A percentile compares a stretch with the other conserved stretches of the same genome.
phyloP scores from a whole-genome alignment of 2,113 vertebrate species.

The Oncorhynchus tshawytscha region DNA sequence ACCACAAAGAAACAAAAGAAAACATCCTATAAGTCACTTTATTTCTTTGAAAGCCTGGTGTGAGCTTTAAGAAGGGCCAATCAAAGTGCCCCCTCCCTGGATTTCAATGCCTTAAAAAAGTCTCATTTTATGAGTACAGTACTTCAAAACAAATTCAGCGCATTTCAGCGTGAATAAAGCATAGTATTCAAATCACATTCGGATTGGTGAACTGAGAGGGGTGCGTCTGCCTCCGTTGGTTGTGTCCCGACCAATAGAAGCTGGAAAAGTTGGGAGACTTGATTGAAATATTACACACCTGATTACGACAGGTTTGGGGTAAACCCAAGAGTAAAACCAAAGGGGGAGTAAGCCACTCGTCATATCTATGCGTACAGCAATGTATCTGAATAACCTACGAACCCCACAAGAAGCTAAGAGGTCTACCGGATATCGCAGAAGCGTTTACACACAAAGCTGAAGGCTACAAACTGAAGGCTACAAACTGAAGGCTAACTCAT shows the following conservation, averaged over 20 bases:
- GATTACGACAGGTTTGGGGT: too few species aligned
- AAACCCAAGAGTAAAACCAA: too few species aligned
- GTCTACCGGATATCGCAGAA: slow-evolving; percentile 46
- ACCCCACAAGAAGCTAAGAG: slow-evolving; percentile 43
- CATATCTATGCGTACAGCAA: background rate
- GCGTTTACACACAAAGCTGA: slow-evolving; percentile 48
- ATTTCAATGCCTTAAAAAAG: slow-evolving; percentile 69
- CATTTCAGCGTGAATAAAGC: slow-evolving; percentile 62
- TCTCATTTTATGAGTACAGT: slow-evolving; percentile 80
- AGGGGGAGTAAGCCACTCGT: background rate
- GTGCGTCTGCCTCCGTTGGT: background rate
- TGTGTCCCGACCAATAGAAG: slow-evolving; percentile 23
- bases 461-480: slow-evolving; percentile 30
- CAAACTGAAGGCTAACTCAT: slow-evolving; percentile 29
- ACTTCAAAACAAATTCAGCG: slow-evolving; percentile 67
- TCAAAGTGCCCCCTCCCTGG: slow-evolving; percentile 60
- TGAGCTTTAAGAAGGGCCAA: slow-evolving; percentile 61
- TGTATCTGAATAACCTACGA: slow-evolving; percentile 25
- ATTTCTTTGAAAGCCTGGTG: slow-evolving; percentile 62
- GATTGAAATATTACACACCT: slow-evolving; percentile 44
- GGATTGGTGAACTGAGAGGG: slow-evolving; percentile 33
- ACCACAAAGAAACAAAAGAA: slow-evolving; percentile 31
- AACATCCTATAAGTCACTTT: slow-evolving; percentile 61
- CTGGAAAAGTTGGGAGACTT: slow-evolving; percentile 16
- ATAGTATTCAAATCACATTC: slow-evolving; percentile 42